Conservation (phyloP, 1,140 invertebrate genomes). For the Phocides pigmalion region DNA sequence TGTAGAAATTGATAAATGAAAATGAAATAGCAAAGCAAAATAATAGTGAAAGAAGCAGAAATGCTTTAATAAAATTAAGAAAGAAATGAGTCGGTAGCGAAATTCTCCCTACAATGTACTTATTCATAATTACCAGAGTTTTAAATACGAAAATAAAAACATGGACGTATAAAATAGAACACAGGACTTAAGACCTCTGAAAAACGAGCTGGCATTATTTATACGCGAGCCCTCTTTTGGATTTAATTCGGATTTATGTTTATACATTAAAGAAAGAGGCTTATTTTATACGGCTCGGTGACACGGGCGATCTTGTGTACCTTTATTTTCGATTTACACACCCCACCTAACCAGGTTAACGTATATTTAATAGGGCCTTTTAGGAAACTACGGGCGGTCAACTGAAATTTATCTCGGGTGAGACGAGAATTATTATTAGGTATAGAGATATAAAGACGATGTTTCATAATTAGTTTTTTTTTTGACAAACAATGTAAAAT, state of each 20-base stretch:
- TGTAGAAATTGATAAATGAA: too few relatives aligned
- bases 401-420: not conserved
- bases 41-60: conserved; percentile 5
- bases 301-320: conserved; percentile 47
- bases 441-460: too few relatives aligned
- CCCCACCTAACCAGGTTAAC: not conserved
- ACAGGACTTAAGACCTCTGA: conserved; percentile 72
- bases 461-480: too few relatives aligned
- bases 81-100: conserved; percentile 41
- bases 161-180: conserved; percentile 63
- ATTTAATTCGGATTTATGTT: conserved; percentile 79
- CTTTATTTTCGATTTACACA: conserved; percentile 21
- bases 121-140: conserved; percentile 71
- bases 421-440: not conserved
- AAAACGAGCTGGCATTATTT: conserved; percentile 75
- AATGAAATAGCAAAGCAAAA: not conserved
- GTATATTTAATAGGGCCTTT: not conserved
- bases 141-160: conserved; percentile 70
- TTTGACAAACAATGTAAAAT: too few relatives aligned
- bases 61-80: conserved; percentile 31
- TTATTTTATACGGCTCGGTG: conserved; percentile 51
- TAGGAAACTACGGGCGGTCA: not conserved
- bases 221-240: conserved; percentile 66
- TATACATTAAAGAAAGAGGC: conserved; percentile 71
- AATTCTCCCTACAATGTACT: conserved; percentile 51